A percentile compares a stretch with the other conserved stretches of the same genome.
These are phyloP conservation scores for Metaphire vulgaris DNA, from an alignment of 1,140 invertebrate genomes.

Conservation along the genomic window DNA sequence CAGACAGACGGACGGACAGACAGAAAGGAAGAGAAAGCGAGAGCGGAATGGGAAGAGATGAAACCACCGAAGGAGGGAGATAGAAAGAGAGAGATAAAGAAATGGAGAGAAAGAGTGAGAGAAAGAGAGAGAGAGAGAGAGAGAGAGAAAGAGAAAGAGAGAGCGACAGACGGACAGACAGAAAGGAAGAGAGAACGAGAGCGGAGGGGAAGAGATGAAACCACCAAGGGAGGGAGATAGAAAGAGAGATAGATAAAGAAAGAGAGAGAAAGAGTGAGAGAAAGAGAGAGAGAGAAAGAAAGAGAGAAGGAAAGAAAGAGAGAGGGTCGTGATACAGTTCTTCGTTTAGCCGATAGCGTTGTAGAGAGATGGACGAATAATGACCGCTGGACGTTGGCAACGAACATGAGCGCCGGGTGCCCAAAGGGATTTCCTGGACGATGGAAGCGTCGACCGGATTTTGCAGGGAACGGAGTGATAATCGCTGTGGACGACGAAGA, in stretches of 20 bases:
- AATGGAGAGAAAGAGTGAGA: not conserved
- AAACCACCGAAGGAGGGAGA: not conserved
- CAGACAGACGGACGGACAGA: not conserved
- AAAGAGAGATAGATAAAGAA: not conserved
- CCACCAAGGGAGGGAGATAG: not conserved
- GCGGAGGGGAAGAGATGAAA: not conserved
- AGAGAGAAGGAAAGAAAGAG: not conserved
- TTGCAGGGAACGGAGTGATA: too few relatives aligned
- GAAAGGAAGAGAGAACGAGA: not conserved
- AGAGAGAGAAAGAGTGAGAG: not conserved
- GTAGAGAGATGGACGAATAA: not conserved
- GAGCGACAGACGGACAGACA: not conserved
- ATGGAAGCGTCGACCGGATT: too few relatives aligned
- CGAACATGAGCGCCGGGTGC: too few relatives aligned
- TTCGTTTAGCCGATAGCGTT: not conserved
- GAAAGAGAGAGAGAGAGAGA: not conserved
- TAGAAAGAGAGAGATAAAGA: not conserved
- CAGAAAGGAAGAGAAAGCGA: not conserved
- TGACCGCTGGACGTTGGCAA: too few relatives aligned
- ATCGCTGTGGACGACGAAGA: too few relatives aligned
- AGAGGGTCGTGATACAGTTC: not conserved
- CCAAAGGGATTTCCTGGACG: too few relatives aligned
- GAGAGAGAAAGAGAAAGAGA: not conserved
- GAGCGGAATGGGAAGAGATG: not conserved
- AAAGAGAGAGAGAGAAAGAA: not conserved